phyloP scores from a whole-genome alignment of 2,888 invertebrate genomes.

The Amaurobius ferox region DNA sequence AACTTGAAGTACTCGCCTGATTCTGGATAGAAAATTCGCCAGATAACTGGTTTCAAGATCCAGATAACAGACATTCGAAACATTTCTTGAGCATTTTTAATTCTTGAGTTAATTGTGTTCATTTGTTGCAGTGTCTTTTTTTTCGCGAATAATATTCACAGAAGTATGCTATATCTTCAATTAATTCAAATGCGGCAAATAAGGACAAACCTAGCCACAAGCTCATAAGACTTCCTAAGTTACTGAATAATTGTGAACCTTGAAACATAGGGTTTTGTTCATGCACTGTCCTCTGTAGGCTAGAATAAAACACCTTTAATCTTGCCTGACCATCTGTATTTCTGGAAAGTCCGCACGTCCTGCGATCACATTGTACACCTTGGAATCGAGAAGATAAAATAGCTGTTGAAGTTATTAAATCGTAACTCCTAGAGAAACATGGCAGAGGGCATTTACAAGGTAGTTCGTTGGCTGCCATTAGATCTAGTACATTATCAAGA shows the following conservation, averaged over 20 bases:
- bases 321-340: neutral
- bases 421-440: conserved; percentile 13
- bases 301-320: conserved; percentile 20
- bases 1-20: too few relatives aligned
- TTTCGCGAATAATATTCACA: too few relatives aligned
- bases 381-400: neutral
- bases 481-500: conserved; percentile 9
- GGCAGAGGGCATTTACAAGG: conserved; percentile 36
- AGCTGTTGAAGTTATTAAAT: neutral
- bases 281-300: neutral
- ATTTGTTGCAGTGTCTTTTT: too few relatives aligned
- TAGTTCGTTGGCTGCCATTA: neutral
- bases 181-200: neutral
- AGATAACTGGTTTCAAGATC: too few relatives aligned
- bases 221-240: neutral
- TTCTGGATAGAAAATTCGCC: too few relatives aligned
- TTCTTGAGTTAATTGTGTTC: too few relatives aligned
- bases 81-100: too few relatives aligned
- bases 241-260: neutral
- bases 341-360: too few relatives aligned
- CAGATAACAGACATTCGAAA: too few relatives aligned
- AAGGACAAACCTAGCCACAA: conserved; percentile 5
- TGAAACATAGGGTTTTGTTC: neutral
- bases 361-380: neutral
- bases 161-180: neutral